phyloP scores from a whole-genome alignment of 1,140 invertebrate genomes.

The Meloidogyne hapla region DNA sequence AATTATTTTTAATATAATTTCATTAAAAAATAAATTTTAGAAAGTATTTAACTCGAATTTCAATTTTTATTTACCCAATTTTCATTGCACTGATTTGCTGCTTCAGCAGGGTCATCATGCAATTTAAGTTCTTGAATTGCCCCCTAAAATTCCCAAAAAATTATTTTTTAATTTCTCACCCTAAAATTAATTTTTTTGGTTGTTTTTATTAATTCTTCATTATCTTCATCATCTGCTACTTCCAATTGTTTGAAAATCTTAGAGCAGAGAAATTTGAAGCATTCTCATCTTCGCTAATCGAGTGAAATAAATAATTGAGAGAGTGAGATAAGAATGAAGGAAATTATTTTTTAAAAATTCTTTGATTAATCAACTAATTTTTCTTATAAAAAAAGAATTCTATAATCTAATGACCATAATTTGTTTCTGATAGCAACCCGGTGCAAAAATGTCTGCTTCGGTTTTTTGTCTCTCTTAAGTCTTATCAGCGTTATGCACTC shows the following conservation, averaged over 20 bases:
- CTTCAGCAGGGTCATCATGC: slow-evolving; percentile 71
- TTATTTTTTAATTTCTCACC: slow-evolving; percentile 6
- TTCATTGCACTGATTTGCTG: slow-evolving; percentile 72
- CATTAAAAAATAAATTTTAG: too few species aligned
- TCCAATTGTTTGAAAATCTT: background rate
- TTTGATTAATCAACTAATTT: background rate
- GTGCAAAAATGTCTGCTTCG: too few species aligned
- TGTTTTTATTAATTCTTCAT: background rate
- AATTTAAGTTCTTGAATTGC: slow-evolving; percentile 76
- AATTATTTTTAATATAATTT: too few species aligned
- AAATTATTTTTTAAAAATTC: background rate
- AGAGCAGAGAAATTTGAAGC: background rate
- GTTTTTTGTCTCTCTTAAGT: too few species aligned
- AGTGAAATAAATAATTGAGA: background rate
- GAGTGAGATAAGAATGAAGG: background rate
- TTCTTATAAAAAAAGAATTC: too few species aligned
- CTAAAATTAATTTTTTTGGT: background rate
- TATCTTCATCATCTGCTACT: background rate
- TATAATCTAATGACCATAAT: too few species aligned
- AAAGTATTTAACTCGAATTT: too few species aligned
- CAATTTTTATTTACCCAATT: slow-evolving; percentile 45
- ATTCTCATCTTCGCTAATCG: background rate
- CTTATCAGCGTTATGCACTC: too few species aligned
- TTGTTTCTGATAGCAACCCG: too few species aligned
- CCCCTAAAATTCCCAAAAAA: slow-evolving; percentile 69